phyloP scores from a whole-genome alignment of 1,140 invertebrate species.

The Heliconius melpomene region DNA sequence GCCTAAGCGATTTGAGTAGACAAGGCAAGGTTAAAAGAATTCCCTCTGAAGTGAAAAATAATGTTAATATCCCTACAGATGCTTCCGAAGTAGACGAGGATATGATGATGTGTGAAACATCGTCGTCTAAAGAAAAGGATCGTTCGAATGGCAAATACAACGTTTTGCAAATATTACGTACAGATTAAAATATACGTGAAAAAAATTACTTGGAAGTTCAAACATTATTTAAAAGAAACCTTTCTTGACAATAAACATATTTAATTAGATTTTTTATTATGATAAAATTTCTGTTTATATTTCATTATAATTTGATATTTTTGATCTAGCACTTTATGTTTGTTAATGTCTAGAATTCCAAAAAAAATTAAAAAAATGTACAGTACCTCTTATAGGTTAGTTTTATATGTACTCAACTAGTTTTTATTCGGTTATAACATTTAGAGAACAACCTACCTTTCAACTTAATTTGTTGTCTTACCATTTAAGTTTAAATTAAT shows the following conservation, averaged over 20 bases:
- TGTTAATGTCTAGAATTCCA: too few relatives aligned
- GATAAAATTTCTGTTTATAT: too few relatives aligned
- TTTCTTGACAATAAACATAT: too few relatives aligned
- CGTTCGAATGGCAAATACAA: conserved; percentile 26
- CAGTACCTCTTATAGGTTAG: neutral
- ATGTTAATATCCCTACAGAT: neutral
- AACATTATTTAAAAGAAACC: neutral
- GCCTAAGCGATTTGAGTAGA: conserved; percentile 13
- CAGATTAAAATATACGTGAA: conserved; percentile 38
- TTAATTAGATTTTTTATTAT: neutral
- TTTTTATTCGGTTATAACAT: neutral
- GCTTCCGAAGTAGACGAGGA: conserved; percentile 52
- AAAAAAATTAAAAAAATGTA: too few relatives aligned
- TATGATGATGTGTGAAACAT: conserved; percentile 63
- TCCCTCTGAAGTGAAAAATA: neutral
- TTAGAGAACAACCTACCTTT: neutral
- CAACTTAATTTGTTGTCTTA: neutral
- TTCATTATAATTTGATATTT: too few relatives aligned
- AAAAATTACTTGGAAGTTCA: neutral
- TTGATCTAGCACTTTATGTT: too few relatives aligned
- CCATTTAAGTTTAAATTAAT: neutral
- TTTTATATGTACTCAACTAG: neutral
- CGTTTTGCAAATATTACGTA: conserved; percentile 52
- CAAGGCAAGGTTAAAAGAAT: neutral
- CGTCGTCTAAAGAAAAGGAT: conserved; percentile 40